Evolutionary conservation across 2,888 invertebrate species (phyloP), one percentile per base, ranked within the genome.

Genomic region (Acanthosepion lycidas): DNA sequence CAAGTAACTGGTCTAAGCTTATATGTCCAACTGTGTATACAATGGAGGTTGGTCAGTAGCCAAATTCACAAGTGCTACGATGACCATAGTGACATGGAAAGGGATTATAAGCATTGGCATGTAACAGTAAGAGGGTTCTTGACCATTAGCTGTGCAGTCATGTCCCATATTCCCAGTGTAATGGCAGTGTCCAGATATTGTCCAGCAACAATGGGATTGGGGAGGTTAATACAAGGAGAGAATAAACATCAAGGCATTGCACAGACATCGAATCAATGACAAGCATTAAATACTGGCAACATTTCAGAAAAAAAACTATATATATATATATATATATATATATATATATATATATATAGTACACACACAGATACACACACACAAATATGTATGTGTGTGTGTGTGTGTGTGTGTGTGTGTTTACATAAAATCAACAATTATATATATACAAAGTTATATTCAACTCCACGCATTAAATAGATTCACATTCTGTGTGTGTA

Each of bases 61-160:
- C 78, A 78, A 78, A n/a, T 78, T 78, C 78, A 78, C 78, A 78
- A 78, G 78, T 78, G n/a, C n/a, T n/a, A 78, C n/a, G 78, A 78
- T 78, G 78, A 78, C 78, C 78, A 78, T n/a, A 78, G n/a, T 78
- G 78, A 78, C 78, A 78, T 78, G 12, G 78, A 78, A 78, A 18
- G n/a, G n/a, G 78, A 78, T 78, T 78, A 78, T 78, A 33, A 78
- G n/a, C 78, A 78, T 78, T 78, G 78, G 78, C 78, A 78, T 78
- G 78, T 78, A 78, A 33, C 78, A 78, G 78, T 78, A 78, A 78
- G 78, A 78, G 33, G 78, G n/a, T 78, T 78, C 78, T 78, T 78
- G 78, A 78, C 78, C 78, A 78, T 78, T 78, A 78, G 78, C n/a
- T 78, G n/a, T 78, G 78, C 78, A 78, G 78, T 78, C 78, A 78